Base-by-base conservation (phyloP, 92 coral and sea anemone genomes). In the Bergia sp. region DNA sequence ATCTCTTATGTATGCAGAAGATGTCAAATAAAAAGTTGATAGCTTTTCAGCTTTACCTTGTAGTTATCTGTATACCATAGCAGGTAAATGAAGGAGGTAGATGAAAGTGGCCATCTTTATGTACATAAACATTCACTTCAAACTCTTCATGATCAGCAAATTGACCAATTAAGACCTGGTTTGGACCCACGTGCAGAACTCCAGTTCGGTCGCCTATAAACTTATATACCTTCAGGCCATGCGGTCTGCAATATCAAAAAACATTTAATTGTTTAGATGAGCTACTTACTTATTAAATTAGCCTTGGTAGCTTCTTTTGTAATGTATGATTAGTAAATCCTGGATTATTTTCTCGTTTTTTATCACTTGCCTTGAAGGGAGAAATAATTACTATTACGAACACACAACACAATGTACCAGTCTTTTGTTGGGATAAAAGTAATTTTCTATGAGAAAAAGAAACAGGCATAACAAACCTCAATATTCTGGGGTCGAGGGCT, bases 191-290 rank as follows among this genome's bases (percentile, higher is more conserved):
- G 79, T 93, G 95, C 13, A 93, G 84, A 37, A 89, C 91, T 37
- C 95, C 95, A 7, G 90, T 91, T 44, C 88, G 84, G 45, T 93
- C 95, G 77, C 95, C 95, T 21, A 93, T 90, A 73, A 93, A 93
- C 85, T 86, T 89, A 65, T 91, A 87, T 9, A 89, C 93, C 82
- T 91, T 91, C 69, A 93, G 77, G 47, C 92, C 89, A 37, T 82
- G 91, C 7, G 95, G 91, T 91, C 95, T 93, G 37, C 20, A 53
- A 65, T 61, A 38, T 82, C 42, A 65, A 38, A 50, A 16, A 9
- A 21, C 21, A 18, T 42, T 21, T 16, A 45, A 29, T 3, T 75
- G 41, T 42, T 18, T 69, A 18, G 38, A 10, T 36, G 74, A 37
- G 74, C 49, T 23, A 11, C 16, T 53, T 44, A 10, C 15, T 50